Percentiles rank a stretch among this genome's conserved stretches.
Evolutionary conservation across 2,113 vertebrate genomes (phyloP).

Genomic region (Camelus dromedarius): DNA sequence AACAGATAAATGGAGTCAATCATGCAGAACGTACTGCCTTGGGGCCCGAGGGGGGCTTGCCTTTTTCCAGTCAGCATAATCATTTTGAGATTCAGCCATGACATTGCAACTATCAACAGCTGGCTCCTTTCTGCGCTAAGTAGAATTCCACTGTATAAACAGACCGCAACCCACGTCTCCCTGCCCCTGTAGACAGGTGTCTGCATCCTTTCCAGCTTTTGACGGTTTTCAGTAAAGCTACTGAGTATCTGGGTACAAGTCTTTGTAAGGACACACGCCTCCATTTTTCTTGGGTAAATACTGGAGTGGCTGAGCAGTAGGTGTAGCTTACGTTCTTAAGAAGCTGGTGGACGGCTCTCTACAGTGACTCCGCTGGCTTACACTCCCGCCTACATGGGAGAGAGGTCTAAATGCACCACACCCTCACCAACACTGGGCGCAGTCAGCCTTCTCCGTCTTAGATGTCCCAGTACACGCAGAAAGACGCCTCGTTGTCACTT

Average conservation of each 20-base stretch:
- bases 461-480: accelerated
- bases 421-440: not conserved
- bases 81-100: not conserved
- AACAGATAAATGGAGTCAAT: not conserved
- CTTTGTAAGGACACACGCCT: too few species aligned
- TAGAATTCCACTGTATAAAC: accelerated
- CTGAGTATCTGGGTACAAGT: not conserved
- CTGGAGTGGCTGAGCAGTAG: not conserved
- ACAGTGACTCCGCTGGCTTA: not conserved
- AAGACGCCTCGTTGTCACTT: not conserved
- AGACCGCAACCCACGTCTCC: too few species aligned
- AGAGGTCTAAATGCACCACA: not conserved
- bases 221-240: not conserved
- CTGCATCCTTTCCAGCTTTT: not conserved
- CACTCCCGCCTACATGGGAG: too few species aligned
- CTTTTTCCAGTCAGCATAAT: not conserved
- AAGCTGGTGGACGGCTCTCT: not conserved
- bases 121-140: not conserved
- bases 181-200: not conserved
- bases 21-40: not conserved
- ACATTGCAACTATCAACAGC: too few species aligned
- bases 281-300: too few species aligned
- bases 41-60: not conserved
- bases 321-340: not conserved
- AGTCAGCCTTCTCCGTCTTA: accelerated